A percentile compares a stretch with the other conserved stretches of the same genome.
Conservation (phyloP, 2,113 vertebrate genomes). For the Nesogale talazaci region DNA sequence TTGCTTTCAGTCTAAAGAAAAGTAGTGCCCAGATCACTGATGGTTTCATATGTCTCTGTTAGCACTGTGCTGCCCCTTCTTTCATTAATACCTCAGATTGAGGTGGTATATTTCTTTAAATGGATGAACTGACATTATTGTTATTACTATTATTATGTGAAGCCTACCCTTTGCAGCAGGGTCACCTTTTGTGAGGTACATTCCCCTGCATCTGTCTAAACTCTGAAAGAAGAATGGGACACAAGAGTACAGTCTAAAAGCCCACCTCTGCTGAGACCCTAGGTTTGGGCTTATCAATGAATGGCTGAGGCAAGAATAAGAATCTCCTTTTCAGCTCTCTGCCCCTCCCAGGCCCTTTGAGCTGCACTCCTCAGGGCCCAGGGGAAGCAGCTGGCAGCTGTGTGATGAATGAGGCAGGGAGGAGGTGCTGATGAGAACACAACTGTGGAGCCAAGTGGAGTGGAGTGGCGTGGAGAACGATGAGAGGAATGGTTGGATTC, state of each 20-base stretch:
- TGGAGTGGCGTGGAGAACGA: background rate
- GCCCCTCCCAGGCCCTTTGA: background rate
- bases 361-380: background rate
- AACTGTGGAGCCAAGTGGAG: background rate
- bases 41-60: background rate
- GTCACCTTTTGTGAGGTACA: background rate
- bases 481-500: background rate
- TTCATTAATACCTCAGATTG: background rate
- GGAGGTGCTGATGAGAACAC: background rate
- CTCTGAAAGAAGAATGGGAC: background rate
- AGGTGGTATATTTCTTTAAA: background rate
- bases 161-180: background rate
- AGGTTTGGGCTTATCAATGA: background rate
- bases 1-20: background rate
- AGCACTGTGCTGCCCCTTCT: background rate
- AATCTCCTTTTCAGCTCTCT: too few species aligned
- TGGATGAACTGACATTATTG: background rate
- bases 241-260: background rate
- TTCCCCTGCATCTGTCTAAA: background rate
- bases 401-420: background rate
- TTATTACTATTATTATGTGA: background rate
- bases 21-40: background rate
- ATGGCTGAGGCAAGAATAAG: too few species aligned
- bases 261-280: rapidly evolving
- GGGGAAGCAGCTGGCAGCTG: background rate